A percentile compares a stretch with the other conserved stretches of the same genome.
Conservation (phyloP, 92 coral and sea anemone genomes). For the Ricordea florida region DNA sequence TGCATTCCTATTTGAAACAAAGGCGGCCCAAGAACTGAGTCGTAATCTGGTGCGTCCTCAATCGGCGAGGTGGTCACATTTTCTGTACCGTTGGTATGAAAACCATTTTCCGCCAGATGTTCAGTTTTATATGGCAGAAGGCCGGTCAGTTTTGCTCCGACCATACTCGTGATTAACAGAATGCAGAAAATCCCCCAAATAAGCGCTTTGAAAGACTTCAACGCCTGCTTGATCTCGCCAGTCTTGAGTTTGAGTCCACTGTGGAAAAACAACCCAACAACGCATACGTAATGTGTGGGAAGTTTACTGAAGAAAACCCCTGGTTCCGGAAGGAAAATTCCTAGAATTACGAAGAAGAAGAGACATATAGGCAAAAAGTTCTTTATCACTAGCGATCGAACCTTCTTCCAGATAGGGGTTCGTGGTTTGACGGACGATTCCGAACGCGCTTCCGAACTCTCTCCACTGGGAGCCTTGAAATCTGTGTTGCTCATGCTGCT, state of each 20-base stretch:
- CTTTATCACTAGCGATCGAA: constrained; percentile 25
- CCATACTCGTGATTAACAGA: constrained; percentile 72
- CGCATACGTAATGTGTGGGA: constrained; percentile 82
- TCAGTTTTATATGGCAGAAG: constrained; percentile 70
- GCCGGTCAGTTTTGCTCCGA: constrained; percentile 82
- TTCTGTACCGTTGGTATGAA: constrained; percentile 9
- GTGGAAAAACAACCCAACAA: constrained; percentile 80
- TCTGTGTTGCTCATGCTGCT: too few species aligned
- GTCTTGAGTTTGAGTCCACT: constrained; percentile 91
- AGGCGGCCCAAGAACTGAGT: constrained; percentile 76
- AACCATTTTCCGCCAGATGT: background rate
- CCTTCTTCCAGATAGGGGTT: background rate
- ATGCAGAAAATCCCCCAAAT: constrained; percentile 81
- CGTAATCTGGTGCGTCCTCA: background rate
- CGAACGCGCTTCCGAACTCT: background rate
- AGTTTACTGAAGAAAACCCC: constrained; percentile 76
- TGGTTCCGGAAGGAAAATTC: constrained; percentile 72
- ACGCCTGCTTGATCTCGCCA: constrained; percentile 85
- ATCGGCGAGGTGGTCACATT: constrained; percentile 4
- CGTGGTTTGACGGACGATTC: background rate
- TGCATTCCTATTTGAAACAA: constrained; percentile 88
- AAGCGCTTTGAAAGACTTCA: constrained; percentile 78
- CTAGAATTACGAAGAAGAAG: constrained; percentile 58
- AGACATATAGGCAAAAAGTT: constrained; percentile 76
- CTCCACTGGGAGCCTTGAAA: too few species aligned